phyloP scores from a whole-genome alignment of 2,797 vertebrate species.

The Urosaurus nigricauda region DNA sequence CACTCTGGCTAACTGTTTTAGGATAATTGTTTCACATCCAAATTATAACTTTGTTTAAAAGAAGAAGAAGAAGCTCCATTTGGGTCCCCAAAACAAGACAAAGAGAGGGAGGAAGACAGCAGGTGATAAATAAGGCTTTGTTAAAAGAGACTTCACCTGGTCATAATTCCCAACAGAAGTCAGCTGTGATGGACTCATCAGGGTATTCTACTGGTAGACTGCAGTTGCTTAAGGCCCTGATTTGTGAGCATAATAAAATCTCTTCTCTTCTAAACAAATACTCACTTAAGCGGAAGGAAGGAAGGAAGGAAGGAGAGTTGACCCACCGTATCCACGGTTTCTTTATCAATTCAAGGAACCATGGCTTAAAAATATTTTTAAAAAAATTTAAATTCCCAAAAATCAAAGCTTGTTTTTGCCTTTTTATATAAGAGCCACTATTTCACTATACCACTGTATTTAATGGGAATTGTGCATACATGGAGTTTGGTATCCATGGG shows the following conservation, averaged over 20 bases:
- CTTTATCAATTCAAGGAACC: no score
- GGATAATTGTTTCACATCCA: constrained; percentile 83
- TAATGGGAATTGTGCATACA: no score
- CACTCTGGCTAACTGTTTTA: constrained; percentile 83
- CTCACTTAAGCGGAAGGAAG: constrained; percentile 34
- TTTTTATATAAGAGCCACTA: no score
- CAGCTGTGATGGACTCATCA: constrained; percentile 59
- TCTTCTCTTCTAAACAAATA: constrained; percentile 41
- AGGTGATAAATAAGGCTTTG: constrained; percentile 71
- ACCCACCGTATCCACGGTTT: no score
- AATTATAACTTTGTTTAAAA: constrained; percentile 77
- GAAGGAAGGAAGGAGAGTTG: not conserved
- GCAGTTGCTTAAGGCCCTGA: constrained; percentile 16
- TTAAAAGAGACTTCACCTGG: constrained; percentile 70
- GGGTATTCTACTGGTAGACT: constrained; percentile 69
- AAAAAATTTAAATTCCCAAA: no score
- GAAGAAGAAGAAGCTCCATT: constrained; percentile 63
- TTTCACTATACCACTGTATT: no score
- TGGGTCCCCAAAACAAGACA: constrained; percentile 71
- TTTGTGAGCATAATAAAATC: constrained; percentile 51
- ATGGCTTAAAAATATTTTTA: no score
- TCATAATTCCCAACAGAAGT: constrained; percentile 71
- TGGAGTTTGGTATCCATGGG: no score
- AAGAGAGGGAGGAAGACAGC: constrained; percentile 62
- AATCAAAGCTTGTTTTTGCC: no score